Conservation (phyloP, 2,888 invertebrate genomes). For the Hydropsyche betteni region DNA sequence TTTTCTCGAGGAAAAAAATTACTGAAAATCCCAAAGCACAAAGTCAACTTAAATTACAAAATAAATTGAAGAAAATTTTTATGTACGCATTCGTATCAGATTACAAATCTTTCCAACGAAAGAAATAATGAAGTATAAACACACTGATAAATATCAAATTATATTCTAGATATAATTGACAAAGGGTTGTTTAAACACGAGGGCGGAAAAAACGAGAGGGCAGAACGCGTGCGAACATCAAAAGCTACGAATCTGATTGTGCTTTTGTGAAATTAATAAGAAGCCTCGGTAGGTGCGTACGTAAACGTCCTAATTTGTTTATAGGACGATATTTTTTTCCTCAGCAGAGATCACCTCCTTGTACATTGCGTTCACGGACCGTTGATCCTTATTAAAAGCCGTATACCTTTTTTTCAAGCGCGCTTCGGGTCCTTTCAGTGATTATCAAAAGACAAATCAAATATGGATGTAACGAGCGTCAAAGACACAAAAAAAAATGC, state of each 20-base stretch:
- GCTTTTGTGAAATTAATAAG: slow-evolving; percentile 24
- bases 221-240: slow-evolving; percentile 1
- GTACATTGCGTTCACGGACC: slow-evolving; percentile 2
- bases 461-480: slow-evolving; percentile 35
- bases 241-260: slow-evolving; percentile 28
- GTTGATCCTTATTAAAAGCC: slow-evolving; percentile 24
- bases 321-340: background rate
- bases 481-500: slow-evolving; percentile 17
- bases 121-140: background rate
- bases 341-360: too few species aligned
- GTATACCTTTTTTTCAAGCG: background rate
- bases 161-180: slow-evolving; percentile 11
- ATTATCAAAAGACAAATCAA: slow-evolving; percentile 45
- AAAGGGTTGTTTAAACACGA: slow-evolving; percentile 12
- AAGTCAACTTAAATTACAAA: too few species aligned
- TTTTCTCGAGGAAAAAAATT: too few species aligned
- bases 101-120: too few species aligned
- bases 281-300: background rate
- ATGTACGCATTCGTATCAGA: too few species aligned
- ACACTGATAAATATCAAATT: slow-evolving; percentile 22
- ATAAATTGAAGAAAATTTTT: too few species aligned
- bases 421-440: background rate
- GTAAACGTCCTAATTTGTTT: slow-evolving; percentile 1
- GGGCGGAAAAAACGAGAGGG: background rate
- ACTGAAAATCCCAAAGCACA: too few species aligned